Evolutionary conservation across 2,113 vertebrate genomes (phyloP).

Genomic region (Irena cyanogastra): DNA sequence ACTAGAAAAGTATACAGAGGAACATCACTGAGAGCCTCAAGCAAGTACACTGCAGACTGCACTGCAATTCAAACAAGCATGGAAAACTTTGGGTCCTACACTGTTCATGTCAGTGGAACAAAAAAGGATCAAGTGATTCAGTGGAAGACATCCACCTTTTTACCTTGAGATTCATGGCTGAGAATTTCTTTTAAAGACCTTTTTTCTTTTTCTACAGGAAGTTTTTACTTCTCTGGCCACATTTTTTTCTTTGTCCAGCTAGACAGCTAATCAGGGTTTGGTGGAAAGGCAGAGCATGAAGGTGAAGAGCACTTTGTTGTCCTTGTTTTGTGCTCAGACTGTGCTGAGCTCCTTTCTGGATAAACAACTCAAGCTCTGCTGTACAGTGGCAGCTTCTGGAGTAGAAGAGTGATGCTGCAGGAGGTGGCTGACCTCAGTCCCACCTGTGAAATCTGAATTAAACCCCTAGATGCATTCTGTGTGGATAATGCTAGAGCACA

Average conservation of each 20-base stretch:
- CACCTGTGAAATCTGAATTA: too few relatives aligned
- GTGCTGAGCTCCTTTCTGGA: neutral
- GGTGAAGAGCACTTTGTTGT: neutral
- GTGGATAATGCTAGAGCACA: neutral
- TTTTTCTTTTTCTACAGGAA: neutral
- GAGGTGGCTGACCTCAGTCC: neutral
- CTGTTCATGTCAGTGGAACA: neutral
- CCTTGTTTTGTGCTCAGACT: neutral
- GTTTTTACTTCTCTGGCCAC: neutral
- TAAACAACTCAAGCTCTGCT: neutral
- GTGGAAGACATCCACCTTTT: neutral
- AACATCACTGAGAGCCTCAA: neutral
- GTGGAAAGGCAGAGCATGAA: neutral
- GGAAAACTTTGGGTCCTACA: neutral
- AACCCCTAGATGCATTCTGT: neutral
- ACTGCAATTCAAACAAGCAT: neutral
- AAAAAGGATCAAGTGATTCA: neutral
- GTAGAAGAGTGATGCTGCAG: neutral
- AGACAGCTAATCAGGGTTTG: fast-evolving
- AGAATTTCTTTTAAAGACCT: neutral
- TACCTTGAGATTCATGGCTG: neutral
- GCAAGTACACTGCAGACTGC: fast-evolving
- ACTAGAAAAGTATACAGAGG: neutral
- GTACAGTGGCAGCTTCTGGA: neutral
- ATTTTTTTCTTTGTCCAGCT: neutral